phyloP scores from a whole-genome alignment of 2,888 invertebrate species.

The Drosophila suboccidentalis region DNA sequence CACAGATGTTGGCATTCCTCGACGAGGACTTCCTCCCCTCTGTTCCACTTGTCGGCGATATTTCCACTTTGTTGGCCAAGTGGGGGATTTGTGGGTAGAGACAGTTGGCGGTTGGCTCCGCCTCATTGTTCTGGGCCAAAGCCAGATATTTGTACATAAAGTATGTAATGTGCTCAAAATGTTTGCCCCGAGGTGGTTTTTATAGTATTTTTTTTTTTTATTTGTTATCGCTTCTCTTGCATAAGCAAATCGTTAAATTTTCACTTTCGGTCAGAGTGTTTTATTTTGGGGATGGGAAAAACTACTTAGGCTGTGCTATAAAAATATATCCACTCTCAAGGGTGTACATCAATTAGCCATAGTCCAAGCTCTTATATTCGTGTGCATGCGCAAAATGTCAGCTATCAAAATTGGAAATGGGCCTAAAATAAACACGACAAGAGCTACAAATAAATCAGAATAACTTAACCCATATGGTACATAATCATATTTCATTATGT shows the following conservation, averaged over 20 bases:
- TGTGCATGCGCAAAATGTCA: conserved; percentile 4
- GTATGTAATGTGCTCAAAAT: conserved; percentile 45
- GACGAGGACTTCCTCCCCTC: conserved; percentile 12
- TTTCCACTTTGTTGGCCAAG: conserved; percentile 6
- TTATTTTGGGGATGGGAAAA: not conserved
- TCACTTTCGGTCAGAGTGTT: conserved; percentile 49
- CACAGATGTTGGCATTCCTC: conserved; percentile 17
- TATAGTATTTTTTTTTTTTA: conserved; percentile 44
- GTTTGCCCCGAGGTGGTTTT: conserved; percentile 37
- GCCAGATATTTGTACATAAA: conserved; percentile 35
- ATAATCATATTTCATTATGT: conserved; percentile 63
- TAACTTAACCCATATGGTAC: conserved; percentile 56
- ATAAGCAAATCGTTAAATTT: conserved; percentile 60
- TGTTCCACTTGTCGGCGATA: conserved; percentile 10
- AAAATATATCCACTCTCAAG: conserved; percentile 5
- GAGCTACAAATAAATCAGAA: conserved; percentile 54
- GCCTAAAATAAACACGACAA: conserved; percentile 1
- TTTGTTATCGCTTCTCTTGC: conserved; percentile 43
- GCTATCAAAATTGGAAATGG: conserved; percentile 24
- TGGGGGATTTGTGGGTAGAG: not conserved
- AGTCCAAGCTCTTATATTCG: not conserved
- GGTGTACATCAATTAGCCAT: conserved; percentile 26
- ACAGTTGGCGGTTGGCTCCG: not conserved
- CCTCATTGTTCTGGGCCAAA: conserved; percentile 11
- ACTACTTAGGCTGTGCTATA: conserved; percentile 48